phyloP scores from a whole-genome alignment of 2,113 vertebrate species.

The Malurus alboscapulatus region DNA sequence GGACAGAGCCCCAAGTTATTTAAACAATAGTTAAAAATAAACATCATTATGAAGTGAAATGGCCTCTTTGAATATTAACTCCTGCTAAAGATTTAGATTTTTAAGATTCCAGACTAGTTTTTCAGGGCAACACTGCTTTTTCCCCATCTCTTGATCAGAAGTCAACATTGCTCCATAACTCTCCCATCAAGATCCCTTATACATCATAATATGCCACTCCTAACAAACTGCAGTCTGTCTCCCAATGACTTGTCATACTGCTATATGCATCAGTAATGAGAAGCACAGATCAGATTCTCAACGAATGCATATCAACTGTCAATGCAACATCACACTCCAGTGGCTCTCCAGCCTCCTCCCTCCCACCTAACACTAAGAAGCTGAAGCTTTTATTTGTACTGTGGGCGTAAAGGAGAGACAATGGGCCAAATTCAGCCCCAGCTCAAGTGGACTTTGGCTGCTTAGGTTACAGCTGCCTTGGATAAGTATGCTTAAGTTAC shows the following conservation, averaged over 20 bases:
- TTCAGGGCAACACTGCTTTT: background rate
- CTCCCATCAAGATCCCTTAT: background rate
- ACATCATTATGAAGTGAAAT: background rate
- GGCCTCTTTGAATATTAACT: background rate
- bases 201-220: background rate
- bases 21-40: background rate
- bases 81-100: background rate
- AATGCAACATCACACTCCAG: background rate
- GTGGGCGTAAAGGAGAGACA: slow-evolving; percentile 9
- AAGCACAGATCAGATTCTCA: background rate
- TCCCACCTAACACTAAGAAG: background rate
- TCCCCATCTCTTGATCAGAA: background rate
- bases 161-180: background rate
- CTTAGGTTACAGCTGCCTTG: background rate
- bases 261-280: background rate
- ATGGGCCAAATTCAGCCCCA: background rate
- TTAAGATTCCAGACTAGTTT: background rate
- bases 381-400: slow-evolving; percentile 11
- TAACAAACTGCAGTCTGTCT: background rate
- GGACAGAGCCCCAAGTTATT: background rate
- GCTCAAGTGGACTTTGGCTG: background rate
- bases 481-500: background rate
- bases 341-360: slow-evolving; percentile 15
- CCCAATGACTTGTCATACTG: background rate
- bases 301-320: slow-evolving; percentile 22